These are phyloP conservation scores for Chloroceryle aenea DNA, from an alignment of 2,113 vertebrate species.

Conservation along the genomic window DNA sequence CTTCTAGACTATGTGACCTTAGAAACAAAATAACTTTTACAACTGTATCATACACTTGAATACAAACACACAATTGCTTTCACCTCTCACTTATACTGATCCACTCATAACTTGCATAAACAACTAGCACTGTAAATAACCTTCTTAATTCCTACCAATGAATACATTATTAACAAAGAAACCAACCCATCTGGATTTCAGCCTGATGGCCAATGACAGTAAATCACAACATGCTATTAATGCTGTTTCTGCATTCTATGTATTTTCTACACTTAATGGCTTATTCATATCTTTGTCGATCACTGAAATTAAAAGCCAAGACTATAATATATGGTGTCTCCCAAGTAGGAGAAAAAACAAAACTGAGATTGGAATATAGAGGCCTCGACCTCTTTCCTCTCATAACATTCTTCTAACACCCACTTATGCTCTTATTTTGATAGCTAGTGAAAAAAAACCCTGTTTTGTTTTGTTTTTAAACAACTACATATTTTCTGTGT, in stretches of 20 bases:
- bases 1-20: neutral
- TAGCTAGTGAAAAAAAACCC: neutral
- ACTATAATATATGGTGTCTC: neutral
- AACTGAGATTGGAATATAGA: neutral
- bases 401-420: neutral
- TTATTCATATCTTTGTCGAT: neutral
- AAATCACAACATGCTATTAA: neutral
- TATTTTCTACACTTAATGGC: neutral
- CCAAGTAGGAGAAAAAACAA: neutral
- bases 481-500: neutral
- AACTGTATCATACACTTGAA: neutral
- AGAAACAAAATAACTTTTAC: neutral
- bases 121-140: neutral
- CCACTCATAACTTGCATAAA: neutral
- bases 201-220: neutral
- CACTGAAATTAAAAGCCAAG: neutral
- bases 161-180: neutral
- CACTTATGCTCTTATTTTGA: neutral
- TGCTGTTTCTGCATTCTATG: neutral
- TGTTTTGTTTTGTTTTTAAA: neutral
- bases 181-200: neutral
- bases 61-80: neutral
- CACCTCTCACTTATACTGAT: neutral
- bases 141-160: neutral
- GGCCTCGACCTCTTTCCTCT: neutral